Evolutionary conservation across 2,888 invertebrate species (phyloP), one percentile per base, ranked within the genome.

Genomic region (Nomada flava): DNA sequence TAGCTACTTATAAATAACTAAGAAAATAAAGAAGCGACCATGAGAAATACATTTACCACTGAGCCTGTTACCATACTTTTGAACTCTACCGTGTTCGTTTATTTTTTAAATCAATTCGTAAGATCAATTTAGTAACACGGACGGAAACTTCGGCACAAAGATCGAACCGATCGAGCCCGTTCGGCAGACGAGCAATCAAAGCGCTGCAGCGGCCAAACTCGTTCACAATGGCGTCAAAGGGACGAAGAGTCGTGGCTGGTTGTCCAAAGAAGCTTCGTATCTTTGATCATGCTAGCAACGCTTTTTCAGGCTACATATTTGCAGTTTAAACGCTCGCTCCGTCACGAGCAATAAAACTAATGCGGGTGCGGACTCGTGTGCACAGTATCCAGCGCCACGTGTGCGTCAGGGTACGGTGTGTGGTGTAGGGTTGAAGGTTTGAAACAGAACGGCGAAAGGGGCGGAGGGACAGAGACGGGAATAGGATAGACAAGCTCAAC

Each of bases 311-410:
- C 71, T 78, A 67, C 15, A 36, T 36, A 36, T 63, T 78, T 70
- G 67, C 42, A 79, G 77, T 71, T 71, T 53, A 68, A 72, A 72
- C 52, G 62, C 63, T 55, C 50, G 44, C 18, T 15, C 29, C n/a
- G 57, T 52, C 67, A 20, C 79, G 62, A 71, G 75, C 81, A 82
- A 82, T 79, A 82, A 82, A 82, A 82, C 75, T 82, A 82, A 82
- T 80, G 80, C 82, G 76, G 80, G 82, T 76, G 29, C 23, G 47
- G 70, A 42, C 47, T 42, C 53, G 64, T 63, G 73, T 69, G 59
- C 18, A 26, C 7, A 42, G 36, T 20, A 52, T n/a, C 26, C 7
- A 15, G 36, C 67, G 18, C 47, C 18, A 18, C 10, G n/a, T 52
- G 50, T 18, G 29, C 47, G 60, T 47, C 42, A 15, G 42, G 18